Base-by-base conservation (phyloP, 1,140 invertebrate genomes). In the Drosophila rhopaloa region DNA sequence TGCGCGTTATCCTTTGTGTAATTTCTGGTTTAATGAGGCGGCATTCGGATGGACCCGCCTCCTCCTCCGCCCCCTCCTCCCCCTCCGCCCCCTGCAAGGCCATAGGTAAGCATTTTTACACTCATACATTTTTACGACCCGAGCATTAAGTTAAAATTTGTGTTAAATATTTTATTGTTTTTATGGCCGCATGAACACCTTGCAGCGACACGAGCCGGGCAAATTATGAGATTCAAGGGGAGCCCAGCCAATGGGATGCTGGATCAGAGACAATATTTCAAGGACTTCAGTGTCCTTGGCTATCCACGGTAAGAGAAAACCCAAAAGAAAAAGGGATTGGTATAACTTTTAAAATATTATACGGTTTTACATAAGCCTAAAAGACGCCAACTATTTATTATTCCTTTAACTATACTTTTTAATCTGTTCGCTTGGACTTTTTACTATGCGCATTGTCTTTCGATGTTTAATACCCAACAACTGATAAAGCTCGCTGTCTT, bases 81-180 rank as follows among this genome's bases (percentile, higher is more conserved):
- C 5, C 8, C 13, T 7, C 5, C 16, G n/a, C 37, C 37, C 35
- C 48, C 38, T n/a, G 24, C 43, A 27, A 48, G 50, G 57, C 74
- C 63, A 67, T 71, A 78, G 79, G 70, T 81, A 65, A 61, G 65
- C 71, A 73, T 82, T 85, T 76, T 86, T 89, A 76, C 66, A 73
- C 56, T 76, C 79, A 78, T 75, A 89, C 81, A 84, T 80, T 88
- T 89, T 88, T 89, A 90, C 58, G 83, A 70, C 65, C 56, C n/a
- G 48, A 73, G 73, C 76, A 88, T 88, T 89, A 89, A 88, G 84
- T 88, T 89, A 88, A 88, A 88, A 89, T 88, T 88, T 88, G 80
- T 89, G 83, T 84, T 88, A 88, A 88, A 88, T 88, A 88, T 88
- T 88, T 88, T 80, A 88, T 88, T 88, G 83, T 90, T 77, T 84